Evolutionary conservation across 2,113 vertebrate genomes (phyloP).

Genomic region (Notarius quadriscutis): DNA sequence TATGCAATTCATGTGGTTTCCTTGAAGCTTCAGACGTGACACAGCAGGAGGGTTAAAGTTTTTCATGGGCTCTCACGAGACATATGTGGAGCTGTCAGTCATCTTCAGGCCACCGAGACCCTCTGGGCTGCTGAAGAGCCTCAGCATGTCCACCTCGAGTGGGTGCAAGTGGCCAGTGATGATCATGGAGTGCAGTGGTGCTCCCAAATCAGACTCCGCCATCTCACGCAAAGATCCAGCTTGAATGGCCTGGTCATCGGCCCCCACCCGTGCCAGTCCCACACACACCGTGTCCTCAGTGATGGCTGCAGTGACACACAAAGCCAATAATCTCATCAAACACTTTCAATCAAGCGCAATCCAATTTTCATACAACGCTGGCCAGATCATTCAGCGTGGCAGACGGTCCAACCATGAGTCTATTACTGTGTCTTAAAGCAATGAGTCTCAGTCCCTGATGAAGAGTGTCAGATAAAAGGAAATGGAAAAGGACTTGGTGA

Average conservation of each 20-base stretch:
- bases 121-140: constrained; percentile 74
- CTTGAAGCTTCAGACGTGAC: not conserved
- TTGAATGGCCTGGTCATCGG: constrained; percentile 80
- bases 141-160: constrained; percentile 90
- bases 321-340: constrained; percentile 17
- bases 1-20: not conserved
- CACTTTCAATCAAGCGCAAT: constrained; percentile 44
- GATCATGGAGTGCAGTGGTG: constrained; percentile 87
- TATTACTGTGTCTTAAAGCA: not conserved
- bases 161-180: constrained; percentile 87
- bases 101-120: constrained; percentile 61
- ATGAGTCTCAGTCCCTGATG: not conserved
- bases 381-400: constrained; percentile 11
- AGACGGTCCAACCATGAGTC: constrained; percentile 17
- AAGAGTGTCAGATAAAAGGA: not conserved
- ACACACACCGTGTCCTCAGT: constrained; percentile 72
- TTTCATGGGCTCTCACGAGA: constrained; percentile 57
- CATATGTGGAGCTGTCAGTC: constrained; percentile 71
- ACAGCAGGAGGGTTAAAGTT: not conserved
- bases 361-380: constrained; percentile 21
- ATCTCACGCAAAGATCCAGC: constrained; percentile 81
- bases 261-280: constrained; percentile 85
- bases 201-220: constrained; percentile 80
- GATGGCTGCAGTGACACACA: constrained; percentile 59
- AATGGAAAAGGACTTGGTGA: not conserved